A percentile compares a stretch with the other conserved stretches of the same genome.
Evolutionary conservation across 2,888 invertebrate genomes (phyloP).

Genomic region (Dasysyrphus tricinctus): DNA sequence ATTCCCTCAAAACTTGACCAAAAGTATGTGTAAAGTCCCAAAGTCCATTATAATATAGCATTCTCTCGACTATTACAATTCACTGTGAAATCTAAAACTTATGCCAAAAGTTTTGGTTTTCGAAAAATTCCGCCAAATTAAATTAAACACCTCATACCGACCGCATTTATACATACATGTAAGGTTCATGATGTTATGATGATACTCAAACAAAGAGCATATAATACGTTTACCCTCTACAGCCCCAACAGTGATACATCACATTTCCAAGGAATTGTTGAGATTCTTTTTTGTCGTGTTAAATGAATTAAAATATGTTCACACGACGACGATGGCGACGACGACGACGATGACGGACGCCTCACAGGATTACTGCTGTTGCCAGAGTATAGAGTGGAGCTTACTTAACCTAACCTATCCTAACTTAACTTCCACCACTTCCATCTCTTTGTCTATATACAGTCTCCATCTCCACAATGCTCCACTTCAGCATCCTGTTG

Average conservation of each 20-base stretch:
- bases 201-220: constrained; percentile 26
- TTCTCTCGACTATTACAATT: constrained; percentile 29
- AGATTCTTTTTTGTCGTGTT: constrained; percentile 68
- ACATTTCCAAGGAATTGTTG: constrained; percentile 70
- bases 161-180: not conserved
- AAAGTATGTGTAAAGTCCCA: constrained; percentile 52
- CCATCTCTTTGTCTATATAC: not conserved
- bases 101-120: constrained; percentile 64
- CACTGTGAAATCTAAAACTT: constrained; percentile 62
- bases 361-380: constrained; percentile 23
- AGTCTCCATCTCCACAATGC: not conserved
- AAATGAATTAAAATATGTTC: constrained; percentile 67
- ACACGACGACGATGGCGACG: constrained; percentile 23
- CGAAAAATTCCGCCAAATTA: constrained; percentile 65
- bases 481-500: constrained; percentile 62
- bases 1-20: constrained; percentile 58
- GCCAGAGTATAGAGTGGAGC: not conserved
- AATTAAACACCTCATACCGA: constrained; percentile 61
- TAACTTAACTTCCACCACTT: constrained; percentile 18
- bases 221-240: constrained; percentile 13
- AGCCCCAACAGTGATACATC: constrained; percentile 40
- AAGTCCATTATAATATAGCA: constrained; percentile 52
- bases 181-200: constrained; percentile 19
- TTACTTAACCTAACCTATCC: not conserved
- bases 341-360: not conserved